A percentile compares a stretch with the other conserved stretches of the same genome.
Evolutionary conservation across 2,888 invertebrate genomes (phyloP).

Genomic region (Nysson spinosus): DNA sequence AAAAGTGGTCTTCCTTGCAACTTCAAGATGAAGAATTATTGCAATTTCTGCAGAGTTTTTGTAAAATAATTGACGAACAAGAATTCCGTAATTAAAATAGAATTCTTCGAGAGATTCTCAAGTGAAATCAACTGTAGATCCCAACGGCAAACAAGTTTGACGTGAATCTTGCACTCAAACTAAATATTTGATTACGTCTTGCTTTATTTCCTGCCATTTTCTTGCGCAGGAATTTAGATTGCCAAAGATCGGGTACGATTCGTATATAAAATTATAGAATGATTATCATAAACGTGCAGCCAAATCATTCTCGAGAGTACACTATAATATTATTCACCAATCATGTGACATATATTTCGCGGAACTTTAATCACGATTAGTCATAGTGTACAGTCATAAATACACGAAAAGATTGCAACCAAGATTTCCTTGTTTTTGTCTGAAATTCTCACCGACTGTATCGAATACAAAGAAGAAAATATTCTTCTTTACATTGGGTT

Average conservation of each 20-base stretch:
- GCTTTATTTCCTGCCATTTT: not conserved
- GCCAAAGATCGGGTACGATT: slow-evolving; percentile 53
- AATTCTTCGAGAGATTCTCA: too few species aligned
- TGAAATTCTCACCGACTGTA: slow-evolving; percentile 25
- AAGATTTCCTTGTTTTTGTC: slow-evolving; percentile 1
- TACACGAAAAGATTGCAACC: too few species aligned
- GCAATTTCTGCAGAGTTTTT: too few species aligned
- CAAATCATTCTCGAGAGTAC: too few species aligned
- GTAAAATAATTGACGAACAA: too few species aligned
- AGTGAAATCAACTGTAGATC: too few species aligned
- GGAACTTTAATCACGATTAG: slow-evolving; percentile 2
- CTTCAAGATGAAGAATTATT: too few species aligned
- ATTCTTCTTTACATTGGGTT: too few species aligned
- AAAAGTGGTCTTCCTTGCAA: too few species aligned
- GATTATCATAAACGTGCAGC: slow-evolving; percentile 4
- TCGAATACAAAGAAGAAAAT: slow-evolving; percentile 44
- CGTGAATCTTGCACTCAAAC: slow-evolving; percentile 24
- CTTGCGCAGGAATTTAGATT: slow-evolving; percentile 27
- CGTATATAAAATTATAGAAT: slow-evolving; percentile 19
- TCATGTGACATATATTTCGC: not conserved
- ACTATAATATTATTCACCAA: not conserved
- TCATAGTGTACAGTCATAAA: too few species aligned
- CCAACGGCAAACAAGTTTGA: too few species aligned
- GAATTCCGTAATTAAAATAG: too few species aligned
- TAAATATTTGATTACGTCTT: slow-evolving; percentile 2